Evolutionary conservation across 2,888 invertebrate genomes (phyloP), one percentile per base, ranked within the genome.

Genomic region (Aquatica leii): DNA sequence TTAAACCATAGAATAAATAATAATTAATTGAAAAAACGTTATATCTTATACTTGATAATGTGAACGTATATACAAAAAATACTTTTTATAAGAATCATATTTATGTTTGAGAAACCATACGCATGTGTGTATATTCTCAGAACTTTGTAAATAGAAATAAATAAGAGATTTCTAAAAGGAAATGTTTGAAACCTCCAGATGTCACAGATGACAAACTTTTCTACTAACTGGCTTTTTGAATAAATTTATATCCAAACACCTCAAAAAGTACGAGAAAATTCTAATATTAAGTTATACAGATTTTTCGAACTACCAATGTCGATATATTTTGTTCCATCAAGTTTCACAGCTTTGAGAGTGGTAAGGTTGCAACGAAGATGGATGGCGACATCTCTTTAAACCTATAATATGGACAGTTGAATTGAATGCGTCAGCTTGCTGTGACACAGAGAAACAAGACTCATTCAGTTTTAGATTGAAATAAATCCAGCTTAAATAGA

Each of bases 381-480:
- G 74, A 75, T 74, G 74, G 67, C 64, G 72, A 66, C 69, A 67
- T 71, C 68, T 70, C 72, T 70, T 69, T 69, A 72, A 73, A 67
- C 72, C 70, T 71, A 71, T 73, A 73, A 73, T 74, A 74, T 74
- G 73, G 73, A 74, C 73, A 72, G 72, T 71, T 72, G 73, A 74
- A 75, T 73, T 72, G 74, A 74, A 74, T 66, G 69, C 73, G 72
- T 71, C 71, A 67, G 69, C 62, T 65, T 62, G 51, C 54, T 43
- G 41, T 54, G 60, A 49, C 60, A 51, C 40, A 51, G 43, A 64
- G 59, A 64, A 62, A 62, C 62, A 56, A 46, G 56, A 24, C 62
- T 55, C 43, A 52, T 62, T 62, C 64, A 61, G 55, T 49, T 49
- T 55, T 49, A 48, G 56, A 60, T 58, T 55, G 59, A 59, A 62